Evolutionary conservation across 2,888 invertebrate species (phyloP).

Genomic region (Thera britannica): DNA sequence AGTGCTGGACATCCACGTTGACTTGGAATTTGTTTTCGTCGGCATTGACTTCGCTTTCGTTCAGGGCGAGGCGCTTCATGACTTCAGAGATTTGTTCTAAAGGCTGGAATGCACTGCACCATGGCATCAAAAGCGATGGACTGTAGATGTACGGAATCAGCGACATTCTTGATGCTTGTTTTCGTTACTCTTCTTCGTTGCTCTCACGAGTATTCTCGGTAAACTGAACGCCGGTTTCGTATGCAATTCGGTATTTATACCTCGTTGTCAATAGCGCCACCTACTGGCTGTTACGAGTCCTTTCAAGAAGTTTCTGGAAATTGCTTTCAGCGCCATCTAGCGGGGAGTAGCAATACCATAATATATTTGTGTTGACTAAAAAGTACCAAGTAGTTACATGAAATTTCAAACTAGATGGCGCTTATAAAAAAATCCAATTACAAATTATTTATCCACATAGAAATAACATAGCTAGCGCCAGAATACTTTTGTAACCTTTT

Average conservation of each 20-base stretch:
- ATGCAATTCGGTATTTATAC: constrained; percentile 49
- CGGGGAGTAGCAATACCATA: constrained; percentile 49
- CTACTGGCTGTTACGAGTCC: constrained; percentile 36
- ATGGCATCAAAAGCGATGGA: not conserved
- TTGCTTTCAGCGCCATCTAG: constrained; percentile 53
- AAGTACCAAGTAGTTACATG: too few species aligned
- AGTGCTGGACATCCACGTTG: constrained; percentile 91
- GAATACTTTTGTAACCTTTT: too few species aligned
- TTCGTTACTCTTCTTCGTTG: constrained; percentile 27
- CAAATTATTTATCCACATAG: too few species aligned
- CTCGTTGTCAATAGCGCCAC: constrained; percentile 45
- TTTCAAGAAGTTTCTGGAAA: constrained; percentile 26
- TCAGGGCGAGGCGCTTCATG: constrained; percentile 69
- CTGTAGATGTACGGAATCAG: constrained; percentile 54
- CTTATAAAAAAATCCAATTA: not conserved
- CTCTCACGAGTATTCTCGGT: constrained; percentile 34
- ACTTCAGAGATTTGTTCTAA: constrained; percentile 63
- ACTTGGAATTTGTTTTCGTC: constrained; percentile 87
- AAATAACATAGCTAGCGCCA: too few species aligned
- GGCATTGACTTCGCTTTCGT: constrained; percentile 73
- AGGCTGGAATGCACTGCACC: constrained; percentile 43
- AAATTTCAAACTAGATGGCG: constrained; percentile 12
- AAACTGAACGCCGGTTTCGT: constrained; percentile 41
- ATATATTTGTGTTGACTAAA: too few species aligned
- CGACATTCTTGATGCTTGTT: constrained; percentile 61